A percentile compares a stretch with the other conserved stretches of the same genome.
Evolutionary conservation across 1,140 invertebrate genomes (phyloP).

Genomic region (Amyelois transitella): DNA sequence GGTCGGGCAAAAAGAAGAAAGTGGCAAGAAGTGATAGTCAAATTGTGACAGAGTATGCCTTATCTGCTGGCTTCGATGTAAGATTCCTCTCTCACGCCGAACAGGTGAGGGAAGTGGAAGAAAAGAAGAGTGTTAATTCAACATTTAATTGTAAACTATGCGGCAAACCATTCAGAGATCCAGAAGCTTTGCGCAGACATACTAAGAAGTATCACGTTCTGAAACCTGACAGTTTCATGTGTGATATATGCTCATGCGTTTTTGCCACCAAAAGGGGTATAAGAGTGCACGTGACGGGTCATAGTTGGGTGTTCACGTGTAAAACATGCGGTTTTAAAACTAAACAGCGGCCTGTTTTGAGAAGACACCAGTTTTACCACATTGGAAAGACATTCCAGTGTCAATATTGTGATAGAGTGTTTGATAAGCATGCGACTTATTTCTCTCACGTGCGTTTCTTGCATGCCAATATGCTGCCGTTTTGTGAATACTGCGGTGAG

Average conservation of each 20-base stretch:
- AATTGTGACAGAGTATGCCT: too few species aligned
- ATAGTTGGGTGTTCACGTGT: neutral
- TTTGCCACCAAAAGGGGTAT: neutral
- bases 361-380: neutral
- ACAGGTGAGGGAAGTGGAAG: too few species aligned
- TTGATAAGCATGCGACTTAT: neutral
- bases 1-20: too few species aligned
- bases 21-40: too few species aligned
- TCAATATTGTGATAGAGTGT: neutral
- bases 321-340: neutral
- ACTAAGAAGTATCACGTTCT: too few species aligned
- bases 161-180: too few species aligned
- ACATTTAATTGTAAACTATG: constrained; percentile 32
- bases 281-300: neutral
- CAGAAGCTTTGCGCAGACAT: too few species aligned
- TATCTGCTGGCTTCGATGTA: too few species aligned
- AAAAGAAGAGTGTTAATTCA: too few species aligned
- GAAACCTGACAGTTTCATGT: too few species aligned
- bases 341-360: neutral
- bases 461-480: neutral
- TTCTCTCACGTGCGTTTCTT: neutral
- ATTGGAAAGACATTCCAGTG: neutral
- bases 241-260: neutral
- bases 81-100: too few species aligned
- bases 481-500: constrained; percentile 8